Evolutionary conservation across 1,140 invertebrate species (phyloP), one percentile per base, ranked within the genome.

Genomic region (Rhopalosiphum maidis): DNA sequence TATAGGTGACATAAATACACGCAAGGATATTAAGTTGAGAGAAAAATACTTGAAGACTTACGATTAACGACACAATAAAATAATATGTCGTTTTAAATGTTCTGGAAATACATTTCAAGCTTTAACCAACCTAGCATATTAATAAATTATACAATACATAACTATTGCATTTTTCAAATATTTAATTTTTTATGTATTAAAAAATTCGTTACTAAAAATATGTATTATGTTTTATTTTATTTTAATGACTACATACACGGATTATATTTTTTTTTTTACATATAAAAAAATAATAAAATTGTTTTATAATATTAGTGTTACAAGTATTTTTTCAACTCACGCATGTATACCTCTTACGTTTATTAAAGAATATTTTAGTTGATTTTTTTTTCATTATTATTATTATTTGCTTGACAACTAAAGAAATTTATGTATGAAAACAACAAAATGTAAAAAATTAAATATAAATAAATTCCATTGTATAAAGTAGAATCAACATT

Each of bases 401-500:
- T 77, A n/a, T 77, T 68, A n/a, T 77, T 77, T 77, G 15, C 60
- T n/a, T 77, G 60, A 77, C 30, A 77, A 77, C 60, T n/a, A 15
- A n/a, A 77, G 4, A 77, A 77, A 77, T n/a, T 5, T 77, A 77
- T 77, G 30, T 77, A 77, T n/a, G 0, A 77, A 77, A 77, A 77
- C 60, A 77, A n/a, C n/a, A n/a, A 77, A 77, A 60, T 5, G 15
- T n/a, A 77, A 77, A 77, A 77, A n/a, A 77, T 77, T 77, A n/a
- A 77, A 77, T 77, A 35, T 77, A n/a, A 77, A 77, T 77, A 35
- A 77, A 77, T 30, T 77, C 60, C 60, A 77, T 77, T 77, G 60
- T 77, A 77, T 43, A 37, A 4, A 46, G 41, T 48, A 87, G 30
- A 46, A 87, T 83, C 22, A 43, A 87, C 41, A 48, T 46, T 87